Conservation (phyloP, 2,797 vertebrate genomes). For the Rhynchotus rufescens region DNA sequence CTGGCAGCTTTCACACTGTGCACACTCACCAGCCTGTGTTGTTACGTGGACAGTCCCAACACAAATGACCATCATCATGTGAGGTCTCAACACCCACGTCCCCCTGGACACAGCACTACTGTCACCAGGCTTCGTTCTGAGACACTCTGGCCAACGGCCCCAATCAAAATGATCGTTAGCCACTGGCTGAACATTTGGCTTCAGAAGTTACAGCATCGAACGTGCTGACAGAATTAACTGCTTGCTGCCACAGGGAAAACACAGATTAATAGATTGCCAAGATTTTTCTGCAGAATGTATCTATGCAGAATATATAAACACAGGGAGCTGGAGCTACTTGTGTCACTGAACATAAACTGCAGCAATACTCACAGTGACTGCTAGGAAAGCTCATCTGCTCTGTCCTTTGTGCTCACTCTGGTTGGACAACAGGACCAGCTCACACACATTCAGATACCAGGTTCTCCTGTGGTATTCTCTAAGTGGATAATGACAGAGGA, state of each 20-base stretch:
- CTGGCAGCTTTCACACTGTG: background rate
- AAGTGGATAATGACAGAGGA: background rate
- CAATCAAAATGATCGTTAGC: background rate
- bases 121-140: background rate
- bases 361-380: background rate
- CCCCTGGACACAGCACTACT: background rate
- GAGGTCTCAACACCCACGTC: background rate
- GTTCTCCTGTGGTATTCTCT: background rate
- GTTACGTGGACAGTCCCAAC: background rate
- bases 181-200: background rate
- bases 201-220: background rate
- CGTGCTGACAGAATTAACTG: background rate
- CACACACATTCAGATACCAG: background rate
- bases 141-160: background rate
- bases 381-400: background rate
- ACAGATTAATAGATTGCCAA: background rate
- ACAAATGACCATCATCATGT: background rate
- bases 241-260: background rate
- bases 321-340: background rate
- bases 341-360: background rate
- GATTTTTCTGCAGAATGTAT: background rate
- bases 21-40: background rate
- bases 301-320: background rate
- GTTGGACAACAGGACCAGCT: background rate
- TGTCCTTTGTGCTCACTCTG: background rate